phyloP scores from a whole-genome alignment of 2,797 vertebrate genomes.

The Paedocypris micromegethes region DNA sequence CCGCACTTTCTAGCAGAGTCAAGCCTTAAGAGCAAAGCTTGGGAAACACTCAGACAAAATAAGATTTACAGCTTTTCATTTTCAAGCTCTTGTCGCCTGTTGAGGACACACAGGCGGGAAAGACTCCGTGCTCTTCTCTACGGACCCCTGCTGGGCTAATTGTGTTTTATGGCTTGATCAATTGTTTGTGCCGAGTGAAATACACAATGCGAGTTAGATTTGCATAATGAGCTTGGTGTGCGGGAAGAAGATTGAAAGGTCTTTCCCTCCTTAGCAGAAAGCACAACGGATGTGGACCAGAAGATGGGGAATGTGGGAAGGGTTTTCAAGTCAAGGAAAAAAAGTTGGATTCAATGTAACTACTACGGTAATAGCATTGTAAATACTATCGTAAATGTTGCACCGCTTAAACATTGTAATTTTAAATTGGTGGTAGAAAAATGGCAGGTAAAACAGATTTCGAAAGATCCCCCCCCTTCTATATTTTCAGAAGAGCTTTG shows the following conservation, averaged over 20 bases:
- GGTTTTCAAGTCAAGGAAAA: no score
- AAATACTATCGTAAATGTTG: background rate
- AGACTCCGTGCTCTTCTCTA: slow-evolving; percentile 34
- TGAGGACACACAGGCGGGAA: slow-evolving; percentile 27
- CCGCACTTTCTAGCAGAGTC: no score
- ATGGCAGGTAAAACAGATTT: no score
- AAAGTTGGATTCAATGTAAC: no score
- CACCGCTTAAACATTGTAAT: background rate
- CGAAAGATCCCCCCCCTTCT: background rate
- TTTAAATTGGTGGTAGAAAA: no score
- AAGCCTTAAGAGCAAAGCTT: slow-evolving; percentile 6
- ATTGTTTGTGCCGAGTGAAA: slow-evolving; percentile 60
- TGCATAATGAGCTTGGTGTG: slow-evolving; percentile 68
- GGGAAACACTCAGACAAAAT: slow-evolving; percentile 29
- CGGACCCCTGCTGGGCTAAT: slow-evolving; percentile 47
- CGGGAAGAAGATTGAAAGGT: slow-evolving; percentile 54
- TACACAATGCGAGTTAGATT: slow-evolving; percentile 58
- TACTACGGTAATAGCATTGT: background rate
- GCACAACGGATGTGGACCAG: slow-evolving; percentile 54
- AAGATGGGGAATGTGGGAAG: slow-evolving; percentile 34
- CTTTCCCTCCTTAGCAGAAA: slow-evolving; percentile 55
- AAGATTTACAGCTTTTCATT: slow-evolving; percentile 40
- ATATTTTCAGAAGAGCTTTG: slow-evolving; percentile 11
- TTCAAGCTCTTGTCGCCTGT: slow-evolving; percentile 15
- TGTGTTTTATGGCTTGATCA: slow-evolving; percentile 64